Conservation (phyloP, 2,797 vertebrate species). For the Schizopygopsis pylzovi region DNA sequence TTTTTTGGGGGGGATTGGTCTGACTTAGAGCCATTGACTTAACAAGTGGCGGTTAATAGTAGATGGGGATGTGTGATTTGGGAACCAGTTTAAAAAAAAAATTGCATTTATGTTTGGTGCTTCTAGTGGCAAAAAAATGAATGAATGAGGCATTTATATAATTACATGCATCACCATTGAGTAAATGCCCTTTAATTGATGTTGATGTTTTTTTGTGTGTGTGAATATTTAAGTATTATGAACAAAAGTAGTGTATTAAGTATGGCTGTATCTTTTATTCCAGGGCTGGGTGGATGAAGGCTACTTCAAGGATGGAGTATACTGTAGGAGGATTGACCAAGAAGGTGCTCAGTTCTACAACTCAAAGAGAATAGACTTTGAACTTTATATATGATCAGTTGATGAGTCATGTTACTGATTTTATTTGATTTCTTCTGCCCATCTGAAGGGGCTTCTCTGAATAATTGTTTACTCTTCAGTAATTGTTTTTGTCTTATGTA, state of each 20-base stretch:
- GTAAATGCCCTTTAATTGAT: background rate
- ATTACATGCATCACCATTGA: background rate
- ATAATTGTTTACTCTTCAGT: slow-evolving; percentile 65
- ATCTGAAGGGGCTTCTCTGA: background rate
- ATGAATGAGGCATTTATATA: too few relatives aligned
- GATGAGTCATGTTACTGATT: background rate
- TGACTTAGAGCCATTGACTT: background rate
- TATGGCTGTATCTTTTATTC: slow-evolving; percentile 49
- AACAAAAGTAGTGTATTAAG: too few relatives aligned
- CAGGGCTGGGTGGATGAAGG: slow-evolving; percentile 92
- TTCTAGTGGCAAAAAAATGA: background rate
- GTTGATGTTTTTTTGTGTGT: too few relatives aligned
- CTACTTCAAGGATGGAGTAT: slow-evolving; percentile 88
- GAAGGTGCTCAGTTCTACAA: slow-evolving; percentile 88
- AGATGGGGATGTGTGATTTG: background rate
- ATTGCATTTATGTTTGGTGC: background rate
- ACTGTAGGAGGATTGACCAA: slow-evolving; percentile 86
- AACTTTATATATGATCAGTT: slow-evolving; percentile 84
- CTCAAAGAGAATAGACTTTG: slow-evolving; percentile 90
- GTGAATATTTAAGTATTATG: background rate
- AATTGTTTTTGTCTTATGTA: slow-evolving; percentile 58
- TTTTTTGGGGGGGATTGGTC: too few relatives aligned
- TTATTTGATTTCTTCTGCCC: slow-evolving; percentile 35
- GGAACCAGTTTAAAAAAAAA: background rate
- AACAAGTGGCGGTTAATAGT: background rate